Conservation (phyloP, 2,888 invertebrate genomes). For the Cryptosula pallasiana region DNA sequence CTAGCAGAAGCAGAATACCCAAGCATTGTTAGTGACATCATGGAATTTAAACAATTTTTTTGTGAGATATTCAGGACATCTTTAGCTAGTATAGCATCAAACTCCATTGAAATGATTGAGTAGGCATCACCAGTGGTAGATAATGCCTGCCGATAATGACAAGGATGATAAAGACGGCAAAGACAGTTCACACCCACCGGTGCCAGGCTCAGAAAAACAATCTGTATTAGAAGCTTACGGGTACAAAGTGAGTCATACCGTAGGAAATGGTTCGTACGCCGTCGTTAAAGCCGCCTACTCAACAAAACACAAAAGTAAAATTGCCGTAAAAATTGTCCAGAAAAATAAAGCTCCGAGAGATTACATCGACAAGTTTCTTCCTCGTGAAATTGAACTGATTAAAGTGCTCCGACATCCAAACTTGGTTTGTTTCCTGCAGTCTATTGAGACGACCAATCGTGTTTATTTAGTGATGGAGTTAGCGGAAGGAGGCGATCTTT, state of each 20-base stretch:
- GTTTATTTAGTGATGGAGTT: conserved; percentile 48
- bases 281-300: conserved; percentile 45
- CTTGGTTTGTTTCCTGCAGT: conserved; percentile 38
- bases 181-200: not conserved
- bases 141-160: not conserved
- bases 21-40: conserved; percentile 23
- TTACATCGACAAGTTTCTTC: conserved; percentile 45
- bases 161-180: conserved; percentile 1
- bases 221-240: conserved; percentile 36
- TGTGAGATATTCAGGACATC: too few relatives aligned
- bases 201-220: conserved; percentile 1
- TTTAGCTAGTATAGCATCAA: too few relatives aligned
- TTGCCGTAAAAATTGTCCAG: conserved; percentile 49
- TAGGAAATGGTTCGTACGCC: conserved; percentile 48
- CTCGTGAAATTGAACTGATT: conserved; percentile 47
- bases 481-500: conserved; percentile 40
- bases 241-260: conserved; percentile 38
- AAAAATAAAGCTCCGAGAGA: conserved; percentile 43
- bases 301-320: conserved; percentile 37
- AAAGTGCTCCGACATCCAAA: conserved; percentile 39
- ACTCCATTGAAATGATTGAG: not conserved
- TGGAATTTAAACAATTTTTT: not conserved
- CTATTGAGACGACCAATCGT: conserved; percentile 46
- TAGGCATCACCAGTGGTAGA: not conserved
- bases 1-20: not conserved